These are phyloP conservation scores for Poliocrania exsul DNA, from an alignment of 2,797 vertebrate species.

Conservation along the genomic window DNA sequence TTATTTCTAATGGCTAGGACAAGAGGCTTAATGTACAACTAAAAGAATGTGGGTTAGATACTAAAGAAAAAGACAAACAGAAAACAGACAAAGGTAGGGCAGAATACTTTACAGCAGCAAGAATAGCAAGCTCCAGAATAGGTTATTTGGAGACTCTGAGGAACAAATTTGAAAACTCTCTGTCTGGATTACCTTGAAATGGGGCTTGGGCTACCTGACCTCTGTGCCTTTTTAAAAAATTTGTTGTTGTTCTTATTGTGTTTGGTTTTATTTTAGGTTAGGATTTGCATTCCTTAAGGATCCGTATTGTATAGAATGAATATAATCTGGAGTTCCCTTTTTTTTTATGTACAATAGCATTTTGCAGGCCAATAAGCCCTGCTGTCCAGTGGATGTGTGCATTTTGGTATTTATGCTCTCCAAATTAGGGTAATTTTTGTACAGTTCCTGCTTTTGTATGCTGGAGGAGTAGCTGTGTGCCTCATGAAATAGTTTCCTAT, in stretches of 20 bases:
- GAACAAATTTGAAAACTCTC: neutral
- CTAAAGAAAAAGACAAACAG: neutral
- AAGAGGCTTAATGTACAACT: neutral
- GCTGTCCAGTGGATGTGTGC: neutral
- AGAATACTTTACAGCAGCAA: neutral
- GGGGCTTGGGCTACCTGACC: neutral
- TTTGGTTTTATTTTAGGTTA: neutral
- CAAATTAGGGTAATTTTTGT: neutral
- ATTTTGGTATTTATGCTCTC: neutral
- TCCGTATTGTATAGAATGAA: neutral
- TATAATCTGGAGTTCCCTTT: neutral
- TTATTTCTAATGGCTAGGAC: neutral
- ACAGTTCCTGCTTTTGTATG: neutral
- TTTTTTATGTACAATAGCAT: neutral
- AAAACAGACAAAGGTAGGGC: neutral
- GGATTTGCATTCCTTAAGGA: neutral
- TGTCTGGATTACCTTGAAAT: neutral
- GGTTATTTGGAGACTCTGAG: neutral
- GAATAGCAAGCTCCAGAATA: rapidly evolving
- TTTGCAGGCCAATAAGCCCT: neutral
- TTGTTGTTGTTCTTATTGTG: neutral
- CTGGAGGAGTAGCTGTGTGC: neutral
- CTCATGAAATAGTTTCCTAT: neutral
- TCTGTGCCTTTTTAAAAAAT: neutral
- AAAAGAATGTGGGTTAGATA: neutral